phyloP scores from a whole-genome alignment of 2,113 vertebrate species.

The Dromiciops gliroides region DNA sequence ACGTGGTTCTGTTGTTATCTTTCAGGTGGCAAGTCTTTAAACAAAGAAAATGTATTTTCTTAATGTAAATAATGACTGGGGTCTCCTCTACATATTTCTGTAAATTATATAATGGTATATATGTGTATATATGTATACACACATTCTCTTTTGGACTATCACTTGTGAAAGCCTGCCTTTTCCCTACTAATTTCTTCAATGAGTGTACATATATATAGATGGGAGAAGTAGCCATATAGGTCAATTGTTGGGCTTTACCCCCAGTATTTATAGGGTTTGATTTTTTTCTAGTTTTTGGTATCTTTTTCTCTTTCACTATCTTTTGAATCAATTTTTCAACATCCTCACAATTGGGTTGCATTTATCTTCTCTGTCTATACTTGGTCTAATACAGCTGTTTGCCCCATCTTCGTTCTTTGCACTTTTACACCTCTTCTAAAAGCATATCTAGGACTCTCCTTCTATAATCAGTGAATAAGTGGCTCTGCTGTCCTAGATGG shows the following conservation, averaged over 20 bases:
- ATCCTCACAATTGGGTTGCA: neutral
- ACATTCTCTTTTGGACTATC: neutral
- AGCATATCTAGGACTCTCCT: neutral
- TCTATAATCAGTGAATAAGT: neutral
- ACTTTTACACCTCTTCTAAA: neutral
- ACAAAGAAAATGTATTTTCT: neutral
- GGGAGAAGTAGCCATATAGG: neutral
- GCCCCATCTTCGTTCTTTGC: neutral
- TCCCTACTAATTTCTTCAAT: neutral
- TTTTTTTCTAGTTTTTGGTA: too few species aligned
- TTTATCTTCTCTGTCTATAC: neutral
- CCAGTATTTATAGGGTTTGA: too few species aligned
- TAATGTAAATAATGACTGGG: neutral
- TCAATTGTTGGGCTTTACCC: neutral
- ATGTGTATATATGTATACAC: neutral
- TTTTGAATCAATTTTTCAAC: neutral
- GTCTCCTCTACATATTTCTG: neutral
- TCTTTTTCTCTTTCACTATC: too few species aligned
- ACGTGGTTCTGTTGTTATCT: neutral
- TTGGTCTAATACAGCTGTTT: neutral
- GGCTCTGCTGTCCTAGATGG: neutral
- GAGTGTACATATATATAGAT: too few species aligned
- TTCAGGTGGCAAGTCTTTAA: neutral
- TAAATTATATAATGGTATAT: neutral
- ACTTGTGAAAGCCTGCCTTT: neutral